Base-by-base conservation (phyloP, 1,140 invertebrate genomes). In the Leptinotarsa texana region DNA sequence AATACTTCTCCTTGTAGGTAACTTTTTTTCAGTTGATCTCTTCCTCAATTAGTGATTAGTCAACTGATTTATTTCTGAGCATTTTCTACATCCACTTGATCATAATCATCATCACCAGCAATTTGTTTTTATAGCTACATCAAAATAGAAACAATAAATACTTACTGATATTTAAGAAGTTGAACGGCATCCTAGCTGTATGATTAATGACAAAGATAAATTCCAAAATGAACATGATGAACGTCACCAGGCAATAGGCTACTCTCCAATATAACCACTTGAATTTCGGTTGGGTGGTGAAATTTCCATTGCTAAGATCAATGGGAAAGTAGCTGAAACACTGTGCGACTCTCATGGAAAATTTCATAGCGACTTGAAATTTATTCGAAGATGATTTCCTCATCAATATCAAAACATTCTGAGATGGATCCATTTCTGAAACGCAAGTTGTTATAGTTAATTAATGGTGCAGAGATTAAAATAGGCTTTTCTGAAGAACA, bases 221-320 rank as follows among this genome's bases (percentile, higher is more conserved):
- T 42, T 72, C 69, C 17, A 62, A 24, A 15, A 24, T 22, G 18
- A 72, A 72, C 6, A 72, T 18, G n/a, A 72, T 8, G n/a, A 72
- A 27, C 21, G 69, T 42, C n/a, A 13, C 4, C 15, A 27, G 3
- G 13, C 47, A 72, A 21, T 72, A 72, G 15, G 15, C 24, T 8
- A 62, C 27, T 42, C 69, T 72, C 69, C 69, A 72, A 27, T 72
- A 33, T 17, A 63, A 33, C 69, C 69, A 72, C 33, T 62, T 72
- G 13, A 72, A 72, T 72, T 63, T 49, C 4, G 13, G 2, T 17
- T 18, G 47, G 13, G 4, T 4, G 11, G 21, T 33, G 21, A 3
- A 0, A 42, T 42, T 42, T n/a, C 18, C n/a, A 47, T 48, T 22
- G 11, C 48, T 13, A 17, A 72, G 13, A 47, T 72, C 18, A n/a